A percentile compares a stretch with the other conserved stretches of the same genome.
Evolutionary conservation across 2,888 invertebrate species (phyloP).

Genomic region (Alentia gelatinosa): DNA sequence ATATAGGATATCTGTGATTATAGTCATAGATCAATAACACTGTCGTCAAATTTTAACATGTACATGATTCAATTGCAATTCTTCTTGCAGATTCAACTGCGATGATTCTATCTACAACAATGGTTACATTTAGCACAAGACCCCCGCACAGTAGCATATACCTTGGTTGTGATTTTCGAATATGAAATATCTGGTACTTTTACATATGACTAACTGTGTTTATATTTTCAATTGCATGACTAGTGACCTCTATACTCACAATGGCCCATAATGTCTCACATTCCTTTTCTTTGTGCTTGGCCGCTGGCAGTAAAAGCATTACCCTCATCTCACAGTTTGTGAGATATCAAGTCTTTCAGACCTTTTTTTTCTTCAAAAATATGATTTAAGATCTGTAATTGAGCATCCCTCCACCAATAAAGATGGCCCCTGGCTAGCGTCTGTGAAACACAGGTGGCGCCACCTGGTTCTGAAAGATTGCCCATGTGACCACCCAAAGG

Average conservation of each 20-base stretch:
- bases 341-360: neutral
- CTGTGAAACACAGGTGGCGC: neutral
- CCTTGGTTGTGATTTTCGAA: neutral
- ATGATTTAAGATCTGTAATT: neutral
- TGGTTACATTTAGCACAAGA: neutral
- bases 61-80: neutral
- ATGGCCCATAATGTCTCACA: neutral
- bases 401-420: slow-evolving; percentile 16
- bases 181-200: slow-evolving; percentile 14
- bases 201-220: slow-evolving; percentile 16
- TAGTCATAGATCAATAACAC: slow-evolving; percentile 28
- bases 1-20: slow-evolving; percentile 52
- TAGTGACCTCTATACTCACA: slow-evolving; percentile 31
- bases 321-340: neutral
- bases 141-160: neutral
- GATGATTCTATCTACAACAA: slow-evolving; percentile 26
- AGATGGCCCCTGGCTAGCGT: neutral
- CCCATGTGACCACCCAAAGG: neutral
- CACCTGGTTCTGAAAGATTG: slow-evolving; percentile 2
- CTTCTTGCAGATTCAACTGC: neutral
- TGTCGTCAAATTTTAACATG: slow-evolving; percentile 17
- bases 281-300: neutral
- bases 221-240: slow-evolving; percentile 30
- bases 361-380: neutral
- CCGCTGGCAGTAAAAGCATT: slow-evolving; percentile 26